Percentiles rank a stretch among this genome's conserved stretches.
These are phyloP conservation scores for Bombus turneri DNA, from an alignment of 1,140 invertebrate species.

Conservation along the genomic window DNA sequence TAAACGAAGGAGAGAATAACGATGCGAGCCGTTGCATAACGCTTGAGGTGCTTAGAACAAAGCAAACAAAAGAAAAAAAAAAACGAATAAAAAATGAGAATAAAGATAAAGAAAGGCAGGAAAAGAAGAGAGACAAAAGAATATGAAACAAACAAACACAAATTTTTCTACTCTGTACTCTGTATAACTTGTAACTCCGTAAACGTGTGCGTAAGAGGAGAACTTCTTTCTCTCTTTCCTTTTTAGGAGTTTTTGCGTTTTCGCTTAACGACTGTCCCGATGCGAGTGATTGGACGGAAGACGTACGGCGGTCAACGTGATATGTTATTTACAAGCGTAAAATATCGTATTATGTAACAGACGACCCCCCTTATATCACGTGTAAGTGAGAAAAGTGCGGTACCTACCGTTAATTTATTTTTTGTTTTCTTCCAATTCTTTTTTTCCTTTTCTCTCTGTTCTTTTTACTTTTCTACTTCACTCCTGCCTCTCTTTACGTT, in stretches of 20 bases:
- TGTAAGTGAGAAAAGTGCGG: conserved; percentile 67
- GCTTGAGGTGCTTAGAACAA: conserved; percentile 72
- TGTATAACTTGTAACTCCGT: conserved; percentile 40
- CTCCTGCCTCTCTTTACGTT: neutral
- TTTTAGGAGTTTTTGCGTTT: conserved; percentile 46
- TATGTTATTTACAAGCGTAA: conserved; percentile 72
- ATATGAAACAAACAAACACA: neutral
- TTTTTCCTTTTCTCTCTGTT: too few relatives aligned
- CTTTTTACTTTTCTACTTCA: neutral
- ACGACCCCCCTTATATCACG: conserved; percentile 61
- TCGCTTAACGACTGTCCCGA: conserved; percentile 58
- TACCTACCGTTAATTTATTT: conserved; percentile 73
- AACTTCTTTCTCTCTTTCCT: conserved; percentile 47
- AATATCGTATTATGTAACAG: conserved; percentile 69
- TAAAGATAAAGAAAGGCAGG: neutral
- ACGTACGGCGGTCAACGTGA: conserved; percentile 76
- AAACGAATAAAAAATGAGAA: neutral
- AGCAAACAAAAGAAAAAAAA: neutral
- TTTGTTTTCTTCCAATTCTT: conserved; percentile 34
- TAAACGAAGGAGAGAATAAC: conserved; percentile 76
- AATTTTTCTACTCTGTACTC: conserved; percentile 62
- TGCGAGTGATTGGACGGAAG: conserved; percentile 62
- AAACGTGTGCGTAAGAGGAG: conserved; percentile 26
- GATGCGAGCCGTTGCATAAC: conserved; percentile 77
- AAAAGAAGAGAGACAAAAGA: neutral